Evolutionary conservation across 2,888 invertebrate genomes (phyloP).

Genomic region (Euclidia mi): DNA sequence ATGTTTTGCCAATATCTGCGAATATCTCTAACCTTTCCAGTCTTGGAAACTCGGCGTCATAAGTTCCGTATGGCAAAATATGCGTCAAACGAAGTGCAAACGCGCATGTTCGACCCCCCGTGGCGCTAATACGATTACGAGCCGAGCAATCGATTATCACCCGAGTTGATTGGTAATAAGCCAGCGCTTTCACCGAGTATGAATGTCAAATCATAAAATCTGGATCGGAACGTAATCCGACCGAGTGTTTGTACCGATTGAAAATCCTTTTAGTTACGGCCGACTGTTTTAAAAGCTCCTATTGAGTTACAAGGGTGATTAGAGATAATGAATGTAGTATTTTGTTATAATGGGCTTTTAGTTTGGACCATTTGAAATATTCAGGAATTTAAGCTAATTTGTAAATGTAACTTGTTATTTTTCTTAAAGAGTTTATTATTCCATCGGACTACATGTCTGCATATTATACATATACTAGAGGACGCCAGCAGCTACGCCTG

Average conservation of each 20-base stretch:
- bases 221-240: slow-evolving; percentile 74
- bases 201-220: slow-evolving; percentile 82
- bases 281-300: slow-evolving; percentile 62
- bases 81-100: slow-evolving; percentile 47
- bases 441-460: too few relatives aligned
- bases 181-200: slow-evolving; percentile 84
- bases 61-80: slow-evolving; percentile 35
- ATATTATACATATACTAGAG: too few relatives aligned
- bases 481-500: too few relatives aligned
- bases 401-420: too few relatives aligned
- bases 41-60: slow-evolving; percentile 20
- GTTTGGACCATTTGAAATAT: too few relatives aligned
- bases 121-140: slow-evolving; percentile 81
- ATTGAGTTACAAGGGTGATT: slow-evolving; percentile 45
- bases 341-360: neutral
- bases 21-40: too few relatives aligned
- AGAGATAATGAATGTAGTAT: slow-evolving; percentile 30
- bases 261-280: slow-evolving; percentile 78
- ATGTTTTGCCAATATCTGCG: too few relatives aligned
- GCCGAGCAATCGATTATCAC: slow-evolving; percentile 77
- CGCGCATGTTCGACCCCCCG: slow-evolving; percentile 76
- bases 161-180: slow-evolving; percentile 75
- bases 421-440: too few relatives aligned
- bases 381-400: too few relatives aligned
- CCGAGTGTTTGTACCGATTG: slow-evolving; percentile 68